Conservation (phyloP, 2,113 vertebrate genomes). For the Corydoras maculifer region DNA sequence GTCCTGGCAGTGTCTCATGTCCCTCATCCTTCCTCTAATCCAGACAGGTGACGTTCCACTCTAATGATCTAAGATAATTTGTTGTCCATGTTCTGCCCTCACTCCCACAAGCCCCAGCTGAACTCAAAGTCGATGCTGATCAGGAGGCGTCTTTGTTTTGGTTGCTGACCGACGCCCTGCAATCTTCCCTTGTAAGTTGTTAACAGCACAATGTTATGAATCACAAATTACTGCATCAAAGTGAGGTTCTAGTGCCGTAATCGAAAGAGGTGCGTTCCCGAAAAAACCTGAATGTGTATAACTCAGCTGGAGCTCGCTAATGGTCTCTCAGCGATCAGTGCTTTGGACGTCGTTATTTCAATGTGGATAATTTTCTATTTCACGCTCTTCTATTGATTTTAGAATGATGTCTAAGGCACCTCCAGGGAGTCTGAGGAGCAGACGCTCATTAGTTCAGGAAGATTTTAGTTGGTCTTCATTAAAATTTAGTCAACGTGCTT, state of each 20-base stretch:
- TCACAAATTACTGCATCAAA: constrained; percentile 5
- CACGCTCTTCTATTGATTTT: constrained; percentile 27
- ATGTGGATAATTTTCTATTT: constrained; percentile 25
- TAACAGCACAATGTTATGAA: not conserved
- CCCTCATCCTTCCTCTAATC: too few relatives aligned
- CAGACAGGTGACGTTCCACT: too few relatives aligned
- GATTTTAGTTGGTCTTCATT: constrained; percentile 32
- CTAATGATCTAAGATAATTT: too few relatives aligned
- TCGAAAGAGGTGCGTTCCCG: not conserved
- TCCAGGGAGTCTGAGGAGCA: constrained; percentile 22
- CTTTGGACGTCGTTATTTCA: constrained; percentile 31
- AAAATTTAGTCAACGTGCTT: constrained; percentile 17
- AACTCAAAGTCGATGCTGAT: too few relatives aligned
- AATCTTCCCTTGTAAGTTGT: not conserved
- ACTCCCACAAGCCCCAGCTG: too few relatives aligned
- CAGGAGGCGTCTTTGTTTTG: too few relatives aligned
- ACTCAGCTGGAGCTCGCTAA: constrained; percentile 17
- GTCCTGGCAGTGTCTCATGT: too few relatives aligned
- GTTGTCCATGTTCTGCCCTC: too few relatives aligned
- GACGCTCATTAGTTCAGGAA: constrained; percentile 34
- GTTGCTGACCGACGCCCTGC: too few relatives aligned
- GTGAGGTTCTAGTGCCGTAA: not conserved
- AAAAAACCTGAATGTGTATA: constrained; percentile 24
- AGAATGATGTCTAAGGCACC: constrained; percentile 24
- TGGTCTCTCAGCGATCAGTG: constrained; percentile 18